Percentiles rank a stretch among this genome's conserved stretches.
Conservation (phyloP, 2,888 invertebrate genomes). For the Notodonta ziczac region DNA sequence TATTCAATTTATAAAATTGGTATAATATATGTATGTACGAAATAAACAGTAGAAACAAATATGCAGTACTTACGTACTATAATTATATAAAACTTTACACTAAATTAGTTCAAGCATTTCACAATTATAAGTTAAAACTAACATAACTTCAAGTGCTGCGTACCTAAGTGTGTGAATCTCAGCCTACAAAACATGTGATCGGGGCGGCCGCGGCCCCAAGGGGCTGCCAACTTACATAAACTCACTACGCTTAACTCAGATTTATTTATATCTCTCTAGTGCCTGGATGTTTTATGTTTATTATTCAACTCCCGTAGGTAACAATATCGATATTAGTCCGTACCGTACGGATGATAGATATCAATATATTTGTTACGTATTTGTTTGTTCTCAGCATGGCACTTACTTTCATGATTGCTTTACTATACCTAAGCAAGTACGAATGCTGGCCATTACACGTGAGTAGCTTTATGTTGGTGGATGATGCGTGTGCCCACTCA, state of each 20-base stretch:
- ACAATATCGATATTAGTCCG: background rate
- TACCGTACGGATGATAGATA: background rate
- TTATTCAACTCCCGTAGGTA: background rate
- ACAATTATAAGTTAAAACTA: background rate
- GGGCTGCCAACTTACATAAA: slow-evolving; percentile 7
- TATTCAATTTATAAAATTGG: no score
- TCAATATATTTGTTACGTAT: background rate
- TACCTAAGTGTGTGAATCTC: slow-evolving; percentile 1
- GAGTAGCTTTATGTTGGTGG: no score
- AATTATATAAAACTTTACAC: no score
- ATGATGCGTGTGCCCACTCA: no score
- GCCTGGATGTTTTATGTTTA: background rate
- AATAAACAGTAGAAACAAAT: no score
- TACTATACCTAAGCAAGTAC: no score
- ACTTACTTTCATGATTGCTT: no score
- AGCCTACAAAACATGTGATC: slow-evolving; percentile 12
- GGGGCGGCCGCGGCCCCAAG: slow-evolving; percentile 2
- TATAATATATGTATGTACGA: no score
- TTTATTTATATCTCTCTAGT: slow-evolving; percentile 13
- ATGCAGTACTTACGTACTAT: no score
- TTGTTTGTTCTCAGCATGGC: no score
- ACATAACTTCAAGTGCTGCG: background rate
- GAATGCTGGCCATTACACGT: no score
- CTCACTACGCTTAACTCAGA: slow-evolving; percentile 11
- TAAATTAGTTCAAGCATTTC: background rate